Base-by-base conservation (phyloP, 2,797 vertebrate species). In the Remorina albescens region DNA sequence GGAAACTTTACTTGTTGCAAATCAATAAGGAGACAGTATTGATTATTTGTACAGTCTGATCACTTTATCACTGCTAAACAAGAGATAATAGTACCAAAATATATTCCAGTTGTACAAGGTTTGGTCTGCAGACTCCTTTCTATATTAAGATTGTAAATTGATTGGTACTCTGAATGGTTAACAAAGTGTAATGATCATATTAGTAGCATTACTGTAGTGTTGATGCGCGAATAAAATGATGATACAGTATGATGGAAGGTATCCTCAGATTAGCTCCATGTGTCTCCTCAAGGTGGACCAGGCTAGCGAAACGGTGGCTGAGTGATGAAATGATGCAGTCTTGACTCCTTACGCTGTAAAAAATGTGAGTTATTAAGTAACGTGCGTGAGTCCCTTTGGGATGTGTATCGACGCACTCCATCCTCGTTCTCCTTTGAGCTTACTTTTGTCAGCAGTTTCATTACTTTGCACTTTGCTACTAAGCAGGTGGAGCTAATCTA, bases 401-500 rank as follows among this genome's bases (percentile, higher is more conserved):
- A 80, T 84, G 51, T 73, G 64, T 84, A 78, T 92, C 85, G 84
- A 87, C 8, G 55, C 83, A 70, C 76, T 73, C 55, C 82, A 83
- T 74, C 74, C 77, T 65, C 46, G 4, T 84, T 74, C 78, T 76
- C 81, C 76, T 84, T 79, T 71, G 68, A 76, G 73, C 82, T 86
- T 78, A 89, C 82, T 84, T 84, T 92, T 89, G 90, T 93, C 91
- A 93, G 90, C 91, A 91, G 56, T 94, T 94, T 91, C 81, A 86
- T 89, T 87, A 83, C 88, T 90, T 93, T 89, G 84, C 87, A 86
- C 88, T 91, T 92, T 91, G 82, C 88, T 81, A 90, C 88, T 78
- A 85, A 92, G 88, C 92, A 94, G 92, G 88, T 91, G 90, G 88
- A 91, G 89, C 90, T 93, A 93, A 94, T 94, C 92, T 90, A 91